These are phyloP conservation scores for Cremastinae sp. DNA, from an alignment of 2,888 invertebrate species.

Conservation along the genomic window DNA sequence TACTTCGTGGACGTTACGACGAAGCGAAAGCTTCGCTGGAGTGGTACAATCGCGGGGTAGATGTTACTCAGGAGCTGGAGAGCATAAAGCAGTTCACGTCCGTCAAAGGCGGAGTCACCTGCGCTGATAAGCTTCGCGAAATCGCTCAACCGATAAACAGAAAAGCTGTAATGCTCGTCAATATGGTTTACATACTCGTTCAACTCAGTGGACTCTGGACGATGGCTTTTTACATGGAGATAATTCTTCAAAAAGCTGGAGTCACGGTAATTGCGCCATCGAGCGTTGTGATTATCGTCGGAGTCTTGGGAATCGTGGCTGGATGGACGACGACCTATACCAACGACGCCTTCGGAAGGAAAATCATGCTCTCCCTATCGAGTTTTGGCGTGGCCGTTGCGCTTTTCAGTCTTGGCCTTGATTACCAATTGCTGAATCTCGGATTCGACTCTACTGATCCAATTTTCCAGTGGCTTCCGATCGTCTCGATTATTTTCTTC, in stretches of 20 bases:
- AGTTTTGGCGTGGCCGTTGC: constrained; percentile 66
- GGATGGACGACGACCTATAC: constrained; percentile 68
- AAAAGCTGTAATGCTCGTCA: constrained; percentile 55
- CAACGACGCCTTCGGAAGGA: constrained; percentile 60
- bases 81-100: constrained; percentile 67
- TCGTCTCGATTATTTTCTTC: constrained; percentile 66
- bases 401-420: constrained; percentile 63
- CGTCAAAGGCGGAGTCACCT: constrained; percentile 54
- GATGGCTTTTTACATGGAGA: constrained; percentile 74
- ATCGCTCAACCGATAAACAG: constrained; percentile 51
- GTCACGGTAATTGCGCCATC: constrained; percentile 68
- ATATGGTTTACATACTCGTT: constrained; percentile 57
- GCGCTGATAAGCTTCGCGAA: constrained; percentile 55
- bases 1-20: constrained; percentile 59
- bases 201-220: constrained; percentile 63
- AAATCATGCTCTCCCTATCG: constrained; percentile 54
- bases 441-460: constrained; percentile 64
- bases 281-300: constrained; percentile 71
- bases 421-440: constrained; percentile 67
- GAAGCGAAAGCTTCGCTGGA: constrained; percentile 68
- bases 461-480: constrained; percentile 68
- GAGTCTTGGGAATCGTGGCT: constrained; percentile 65
- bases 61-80: constrained; percentile 67
- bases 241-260: constrained; percentile 67
- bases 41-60: constrained; percentile 70